Evolutionary conservation across 1,140 invertebrate genomes (phyloP).

Genomic region (Aphelenchoides avenae): DNA sequence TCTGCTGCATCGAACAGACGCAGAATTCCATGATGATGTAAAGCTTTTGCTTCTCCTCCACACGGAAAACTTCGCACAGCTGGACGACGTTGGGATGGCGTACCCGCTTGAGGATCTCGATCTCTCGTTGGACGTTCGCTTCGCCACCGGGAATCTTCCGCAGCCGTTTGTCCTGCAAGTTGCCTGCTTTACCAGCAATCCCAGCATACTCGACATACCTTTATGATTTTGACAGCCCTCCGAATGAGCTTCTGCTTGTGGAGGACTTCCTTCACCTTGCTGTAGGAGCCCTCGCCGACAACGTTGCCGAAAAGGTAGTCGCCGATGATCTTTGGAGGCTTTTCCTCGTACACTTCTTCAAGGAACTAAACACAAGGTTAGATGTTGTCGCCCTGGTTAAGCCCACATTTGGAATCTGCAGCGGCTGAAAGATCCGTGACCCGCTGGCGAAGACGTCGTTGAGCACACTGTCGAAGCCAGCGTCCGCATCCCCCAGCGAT

Average conservation of each 20-base stretch:
- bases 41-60: constrained; percentile 94
- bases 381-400: no score
- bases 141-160: constrained; percentile 93
- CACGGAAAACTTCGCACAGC: constrained; percentile 84
- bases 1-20: constrained; percentile 73
- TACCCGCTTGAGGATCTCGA: constrained; percentile 78
- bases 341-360: constrained; percentile 45
- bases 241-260: constrained; percentile 84
- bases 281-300: constrained; percentile 86
- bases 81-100: constrained; percentile 89
- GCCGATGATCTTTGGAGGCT: constrained; percentile 47
- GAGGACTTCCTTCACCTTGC: constrained; percentile 92
- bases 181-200: constrained; percentile 2
- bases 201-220: constrained; percentile 36
- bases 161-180: constrained; percentile 85
- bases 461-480: no score
- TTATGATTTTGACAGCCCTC: constrained; percentile 63
- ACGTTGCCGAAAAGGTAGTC: constrained; percentile 92
- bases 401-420: no score
- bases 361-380: constrained; percentile 45
- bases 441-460: no score
- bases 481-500: no score
- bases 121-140: constrained; percentile 93
- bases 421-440: no score
- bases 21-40: constrained; percentile 72